Evolutionary conservation across 2,888 invertebrate species (phyloP).

Genomic region (Leptinotarsa rubiginosa): DNA sequence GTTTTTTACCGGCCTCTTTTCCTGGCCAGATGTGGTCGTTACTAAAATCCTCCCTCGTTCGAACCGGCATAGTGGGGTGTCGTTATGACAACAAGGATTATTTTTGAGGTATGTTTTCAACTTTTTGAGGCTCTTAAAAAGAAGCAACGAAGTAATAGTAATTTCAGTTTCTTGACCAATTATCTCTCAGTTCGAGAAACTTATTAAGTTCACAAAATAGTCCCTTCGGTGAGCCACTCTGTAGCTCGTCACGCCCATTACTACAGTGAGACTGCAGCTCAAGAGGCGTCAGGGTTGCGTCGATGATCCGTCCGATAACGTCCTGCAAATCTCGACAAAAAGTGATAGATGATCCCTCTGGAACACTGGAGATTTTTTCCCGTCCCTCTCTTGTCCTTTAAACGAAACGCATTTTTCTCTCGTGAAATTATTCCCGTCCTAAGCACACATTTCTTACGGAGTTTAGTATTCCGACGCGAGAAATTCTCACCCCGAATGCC

Average conservation of each 20-base stretch:
- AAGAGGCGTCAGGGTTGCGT: not conserved
- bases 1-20: conserved; percentile 4
- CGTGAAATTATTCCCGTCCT: conserved; percentile 63
- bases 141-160: too few species aligned
- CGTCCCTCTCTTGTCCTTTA: conserved; percentile 49
- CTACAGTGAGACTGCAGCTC: conserved; percentile 17
- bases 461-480: conserved; percentile 63
- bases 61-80: conserved; percentile 50
- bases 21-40: conserved; percentile 10
- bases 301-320: conserved; percentile 16
- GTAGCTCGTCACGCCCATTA: not conserved
- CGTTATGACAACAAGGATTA: conserved; percentile 55
- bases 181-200: too few species aligned
- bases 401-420: conserved; percentile 62
- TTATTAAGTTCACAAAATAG: too few species aligned
- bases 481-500: conserved; percentile 60
- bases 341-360: conserved; percentile 64
- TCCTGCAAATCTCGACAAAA: conserved; percentile 58
- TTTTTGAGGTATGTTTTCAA: too few species aligned
- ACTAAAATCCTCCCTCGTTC: conserved; percentile 49
- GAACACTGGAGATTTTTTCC: conserved; percentile 59
- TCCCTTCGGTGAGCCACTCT: not conserved
- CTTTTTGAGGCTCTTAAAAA: too few species aligned
- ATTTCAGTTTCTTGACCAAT: too few species aligned
- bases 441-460: conserved; percentile 64